Base-by-base conservation (phyloP, 2,797 vertebrate species). In the Chelon auratus region DNA sequence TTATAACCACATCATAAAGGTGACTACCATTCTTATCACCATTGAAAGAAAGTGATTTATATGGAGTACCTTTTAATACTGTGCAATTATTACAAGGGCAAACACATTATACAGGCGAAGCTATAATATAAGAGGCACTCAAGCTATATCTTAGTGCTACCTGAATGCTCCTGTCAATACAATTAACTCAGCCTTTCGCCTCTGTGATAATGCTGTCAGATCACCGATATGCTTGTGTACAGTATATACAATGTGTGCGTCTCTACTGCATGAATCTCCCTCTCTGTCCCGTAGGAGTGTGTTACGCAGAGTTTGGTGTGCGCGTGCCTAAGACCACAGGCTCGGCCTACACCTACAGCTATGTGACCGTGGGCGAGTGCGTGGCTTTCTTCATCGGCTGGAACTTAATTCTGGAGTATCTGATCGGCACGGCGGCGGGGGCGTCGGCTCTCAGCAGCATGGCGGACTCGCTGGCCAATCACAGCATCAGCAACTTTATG, bases 321-420 rank as follows among this genome's bases (percentile, higher is more conserved):
- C 95, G 98, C 0, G 98, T 99, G 47, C 98, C 98, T 17, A 99
- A 99, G 92, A 99, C 98, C 72, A 99, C 98, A 0, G 98, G 98
- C 22, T 99, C 98, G 0, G 98, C 98, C 83, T 99, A 99, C 90
- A 99, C 98, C 2, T 99, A 99, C 94, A 99, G 98, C 92, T 99
- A 99, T 0, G 98, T 99, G 90, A 99, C 97, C 0, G 97, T 99
- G 30, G 98, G 98, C 2, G 98, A 99, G 89, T 98, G 97, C 0
- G 98, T 99, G 92, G 98, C 98, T 0, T 99, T 99, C 77, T 99
- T 99, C 94, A 99, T 99, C 0, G 98, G 98, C 84, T 99, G 98
- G 98, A 99, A 99, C 89, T 88, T 99, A 74, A 97, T 99, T 75
- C 93, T 99, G 92, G 98, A 99, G 90, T 99, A 99, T 83, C 94